Evolutionary conservation across 2,888 invertebrate species (phyloP), one percentile per base, ranked within the genome.

Genomic region (Microctonus aethiopoides): DNA sequence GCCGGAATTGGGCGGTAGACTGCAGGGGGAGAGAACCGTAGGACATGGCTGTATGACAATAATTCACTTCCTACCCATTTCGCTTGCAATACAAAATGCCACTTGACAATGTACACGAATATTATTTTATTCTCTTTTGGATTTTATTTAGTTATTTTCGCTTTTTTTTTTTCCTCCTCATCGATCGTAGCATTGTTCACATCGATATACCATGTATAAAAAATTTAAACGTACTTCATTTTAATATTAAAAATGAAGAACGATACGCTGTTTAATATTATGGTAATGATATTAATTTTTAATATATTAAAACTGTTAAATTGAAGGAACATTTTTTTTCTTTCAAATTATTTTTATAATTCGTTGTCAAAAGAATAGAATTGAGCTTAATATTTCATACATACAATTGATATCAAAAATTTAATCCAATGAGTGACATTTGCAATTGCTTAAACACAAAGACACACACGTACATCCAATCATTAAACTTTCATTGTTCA

Each of bases 21-120:
- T 32, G 24, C 39, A 62, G 63, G 24, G 56, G n/a, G 56, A 22
- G 24, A 46, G 46, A 46, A 46, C 46, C 10, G 29, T 22, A 52
- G 63, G 68, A 52, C 29, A 63, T 52, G 51, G 52, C 52, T 75
- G 73, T 77, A 77, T 76, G 76, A 75, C 77, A 80, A 83, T 83
- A 82, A 82, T 83, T 83, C 82, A 83, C 82, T 82, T 83, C 80
- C 81, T 76, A 79, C 75, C 83, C 82, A 82, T 83, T 83, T 82
- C 78, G 80, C 77, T 77, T 75, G 76, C 81, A 78, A 82, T 81
- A 81, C 46, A 46, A 75, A 79, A 79, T 77, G 78, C 76, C 79
- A 80, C 79, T 80, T 76, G 80, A 79, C 80, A 78, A 79, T 79
- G 76, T 79, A 78, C 79, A 79, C 75, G 69, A 71, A 72, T 72